Evolutionary conservation across 2,797 vertebrate genomes (phyloP).

Genomic region (Sebastes variabilis): DNA sequence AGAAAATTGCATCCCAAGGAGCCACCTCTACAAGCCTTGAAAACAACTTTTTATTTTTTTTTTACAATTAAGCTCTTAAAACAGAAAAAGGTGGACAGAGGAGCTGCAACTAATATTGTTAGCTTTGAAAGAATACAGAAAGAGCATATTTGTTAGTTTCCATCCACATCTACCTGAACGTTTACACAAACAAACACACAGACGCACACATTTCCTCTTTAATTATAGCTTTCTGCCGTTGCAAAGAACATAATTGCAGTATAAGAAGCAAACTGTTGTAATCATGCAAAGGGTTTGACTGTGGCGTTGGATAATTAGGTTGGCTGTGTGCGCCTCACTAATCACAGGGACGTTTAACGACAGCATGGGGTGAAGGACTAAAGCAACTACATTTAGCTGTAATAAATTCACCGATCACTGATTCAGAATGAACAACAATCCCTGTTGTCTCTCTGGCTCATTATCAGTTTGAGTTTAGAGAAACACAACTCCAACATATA

Average conservation of each 20-base stretch:
- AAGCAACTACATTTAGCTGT: slow-evolving; percentile 73
- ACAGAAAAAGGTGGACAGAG: background rate
- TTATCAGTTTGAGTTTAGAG: slow-evolving; percentile 28
- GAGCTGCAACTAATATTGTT: background rate
- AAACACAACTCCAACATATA: background rate
- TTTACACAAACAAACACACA: slow-evolving; percentile 3
- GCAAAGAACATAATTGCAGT: slow-evolving; percentile 84
- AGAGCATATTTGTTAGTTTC: background rate
- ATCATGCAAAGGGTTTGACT: slow-evolving; percentile 81
- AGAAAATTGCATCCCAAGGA: slow-evolving; percentile 19
- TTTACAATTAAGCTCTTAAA: slow-evolving; percentile 17
- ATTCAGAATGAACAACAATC: slow-evolving; percentile 44
- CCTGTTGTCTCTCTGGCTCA: slow-evolving; percentile 17
- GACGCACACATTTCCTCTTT: slow-evolving; percentile 47
- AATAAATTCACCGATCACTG: slow-evolving; percentile 70
- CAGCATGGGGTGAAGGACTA: slow-evolving; percentile 77
- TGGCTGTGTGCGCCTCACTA: slow-evolving; percentile 82
- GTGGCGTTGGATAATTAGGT: slow-evolving; percentile 84
- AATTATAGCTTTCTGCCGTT: slow-evolving; percentile 70
- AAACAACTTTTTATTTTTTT: slow-evolving; percentile 19
- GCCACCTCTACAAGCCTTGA: background rate
- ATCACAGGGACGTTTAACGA: slow-evolving; percentile 82
- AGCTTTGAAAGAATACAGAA: background rate
- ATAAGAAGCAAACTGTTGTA: slow-evolving; percentile 83
- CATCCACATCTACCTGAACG: background rate